phyloP scores from a whole-genome alignment of 1,140 invertebrate species.

The Stenopsyche tienmushanensis region DNA sequence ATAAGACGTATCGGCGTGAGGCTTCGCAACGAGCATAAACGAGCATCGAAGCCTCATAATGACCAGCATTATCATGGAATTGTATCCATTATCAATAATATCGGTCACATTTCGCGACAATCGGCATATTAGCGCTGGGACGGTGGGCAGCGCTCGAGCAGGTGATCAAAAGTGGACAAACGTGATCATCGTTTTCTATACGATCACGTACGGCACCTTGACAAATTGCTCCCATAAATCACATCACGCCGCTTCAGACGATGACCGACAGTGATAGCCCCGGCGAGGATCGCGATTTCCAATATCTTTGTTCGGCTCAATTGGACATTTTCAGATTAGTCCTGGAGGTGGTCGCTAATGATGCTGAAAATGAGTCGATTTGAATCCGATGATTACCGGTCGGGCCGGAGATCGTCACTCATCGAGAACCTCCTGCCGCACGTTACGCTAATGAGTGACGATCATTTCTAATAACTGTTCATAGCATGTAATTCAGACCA shows the following conservation, averaged over 20 bases:
- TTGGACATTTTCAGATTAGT: background rate
- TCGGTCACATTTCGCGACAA: constrained; percentile 13
- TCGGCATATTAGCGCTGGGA: constrained; percentile 3
- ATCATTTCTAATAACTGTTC: no score
- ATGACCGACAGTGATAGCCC: background rate
- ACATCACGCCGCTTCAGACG: no score
- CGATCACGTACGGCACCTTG: constrained; percentile 1
- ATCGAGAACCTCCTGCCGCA: no score
- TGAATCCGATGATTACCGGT: no score
- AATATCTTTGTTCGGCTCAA: background rate
- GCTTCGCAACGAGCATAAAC: no score
- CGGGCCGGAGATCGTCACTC: no score
- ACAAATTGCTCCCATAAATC: background rate
- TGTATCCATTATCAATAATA: constrained; percentile 1
- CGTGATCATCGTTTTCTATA: constrained; percentile 22
- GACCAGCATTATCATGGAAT: constrained; percentile 14
- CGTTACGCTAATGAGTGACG: no score
- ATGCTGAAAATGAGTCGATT: no score
- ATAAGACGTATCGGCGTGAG: background rate
- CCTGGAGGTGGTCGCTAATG: no score
- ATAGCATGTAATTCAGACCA: no score
- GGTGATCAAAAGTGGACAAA: constrained; percentile 1
- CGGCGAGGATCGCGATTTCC: background rate
- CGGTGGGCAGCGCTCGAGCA: background rate
- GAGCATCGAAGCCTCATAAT: constrained; percentile 6